Conservation (phyloP, 1,140 invertebrate species). For the Euborellia annulipes region DNA sequence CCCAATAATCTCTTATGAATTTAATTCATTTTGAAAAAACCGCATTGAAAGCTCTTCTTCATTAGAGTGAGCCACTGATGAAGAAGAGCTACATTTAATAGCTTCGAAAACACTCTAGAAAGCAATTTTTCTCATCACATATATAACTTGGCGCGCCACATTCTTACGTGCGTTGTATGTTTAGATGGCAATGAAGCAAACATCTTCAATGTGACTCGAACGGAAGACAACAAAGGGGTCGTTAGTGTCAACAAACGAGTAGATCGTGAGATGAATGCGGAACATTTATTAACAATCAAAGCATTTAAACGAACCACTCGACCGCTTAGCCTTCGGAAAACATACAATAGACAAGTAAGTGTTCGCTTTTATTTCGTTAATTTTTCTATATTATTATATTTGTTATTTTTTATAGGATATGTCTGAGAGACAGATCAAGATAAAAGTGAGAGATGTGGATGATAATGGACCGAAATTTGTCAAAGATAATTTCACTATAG, state of each 20-base stretch:
- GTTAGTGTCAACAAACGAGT: slow-evolving; percentile 42
- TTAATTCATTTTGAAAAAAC: too few relatives aligned
- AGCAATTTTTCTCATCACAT: too few relatives aligned
- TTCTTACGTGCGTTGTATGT: too few relatives aligned
- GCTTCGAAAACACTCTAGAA: too few relatives aligned
- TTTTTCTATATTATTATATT: slow-evolving; percentile 7
- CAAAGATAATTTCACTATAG: slow-evolving; percentile 47
- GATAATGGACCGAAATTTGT: slow-evolving; percentile 54
- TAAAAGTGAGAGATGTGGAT: slow-evolving; percentile 52
- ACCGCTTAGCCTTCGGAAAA: slow-evolving; percentile 30
- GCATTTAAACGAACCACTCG: slow-evolving; percentile 42
- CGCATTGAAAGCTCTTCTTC: too few relatives aligned
- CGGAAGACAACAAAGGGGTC: slow-evolving; percentile 44
- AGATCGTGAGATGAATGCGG: slow-evolving; percentile 45
- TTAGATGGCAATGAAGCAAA: slow-evolving; percentile 54
- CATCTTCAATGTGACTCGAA: slow-evolving; percentile 42
- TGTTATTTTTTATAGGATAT: slow-evolving; percentile 36
- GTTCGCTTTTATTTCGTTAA: slow-evolving; percentile 6
- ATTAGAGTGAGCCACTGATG: too few relatives aligned
- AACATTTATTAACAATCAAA: slow-evolving; percentile 47
- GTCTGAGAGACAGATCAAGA: slow-evolving; percentile 46
- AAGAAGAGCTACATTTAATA: too few relatives aligned
- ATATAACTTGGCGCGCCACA: too few relatives aligned
- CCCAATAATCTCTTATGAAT: too few relatives aligned
- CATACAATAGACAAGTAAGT: slow-evolving; percentile 39